A percentile compares a stretch with the other conserved stretches of the same genome.
These are phyloP conservation scores for Aurelia sp. DNA, from an alignment of 30 jellyfish, hydroid and myxozoan species.

Conservation along the genomic window DNA sequence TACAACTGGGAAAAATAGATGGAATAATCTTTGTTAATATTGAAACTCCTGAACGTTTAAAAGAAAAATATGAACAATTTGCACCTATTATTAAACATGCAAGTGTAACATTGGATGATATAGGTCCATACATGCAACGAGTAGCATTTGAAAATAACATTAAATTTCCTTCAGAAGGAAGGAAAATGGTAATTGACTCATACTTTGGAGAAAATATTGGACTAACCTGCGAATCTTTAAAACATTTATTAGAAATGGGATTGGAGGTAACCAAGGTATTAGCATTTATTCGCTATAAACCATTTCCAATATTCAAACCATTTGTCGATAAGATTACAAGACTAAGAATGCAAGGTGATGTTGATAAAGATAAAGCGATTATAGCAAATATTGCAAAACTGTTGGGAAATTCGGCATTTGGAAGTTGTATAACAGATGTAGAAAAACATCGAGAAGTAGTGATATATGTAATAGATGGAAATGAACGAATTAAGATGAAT, in stretches of 20 bases:
- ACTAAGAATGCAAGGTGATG: constrained; percentile 5
- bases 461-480: too few relatives aligned
- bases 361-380: background rate
- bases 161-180: background rate
- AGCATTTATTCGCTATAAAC: background rate
- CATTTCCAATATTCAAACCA: background rate
- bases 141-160: background rate
- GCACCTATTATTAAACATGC: constrained; percentile 47
- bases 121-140: constrained; percentile 7
- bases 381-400: too few relatives aligned
- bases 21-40: background rate
- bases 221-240: background rate
- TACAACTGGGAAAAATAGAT: background rate
- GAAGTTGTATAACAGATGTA: too few relatives aligned
- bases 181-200: constrained; percentile 19
- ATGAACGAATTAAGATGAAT: too few relatives aligned
- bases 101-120: background rate
- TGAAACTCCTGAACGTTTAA: background rate
- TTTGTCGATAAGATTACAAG: background rate
- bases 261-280: background rate
- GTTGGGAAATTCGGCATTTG: too few relatives aligned
- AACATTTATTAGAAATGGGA: background rate
- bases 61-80: background rate
- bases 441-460: too few relatives aligned
- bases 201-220: constrained; percentile 1